Evolutionary conservation across 2,113 vertebrate genomes (phyloP), one percentile per base, ranked within the genome.

Genomic region (Astur gentilis): DNA sequence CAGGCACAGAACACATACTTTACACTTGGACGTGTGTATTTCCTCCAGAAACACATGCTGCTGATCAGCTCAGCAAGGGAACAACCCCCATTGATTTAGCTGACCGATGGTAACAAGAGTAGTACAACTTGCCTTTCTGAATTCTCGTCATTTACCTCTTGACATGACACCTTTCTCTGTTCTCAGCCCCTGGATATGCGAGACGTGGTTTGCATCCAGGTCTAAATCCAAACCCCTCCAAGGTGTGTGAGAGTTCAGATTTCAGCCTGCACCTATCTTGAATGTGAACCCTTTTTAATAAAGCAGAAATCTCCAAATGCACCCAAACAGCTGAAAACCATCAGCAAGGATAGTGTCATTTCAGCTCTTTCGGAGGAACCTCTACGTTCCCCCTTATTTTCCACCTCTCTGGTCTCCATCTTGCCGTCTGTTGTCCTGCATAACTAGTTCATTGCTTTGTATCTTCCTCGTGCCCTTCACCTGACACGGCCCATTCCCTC

Each of bases 311-410:
- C 91, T 84, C 65, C 89, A 89, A 57, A 44, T 96, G 93, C 61
- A 89, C 84, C 64, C 49, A 47, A 87, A 87, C 61, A 96, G 78
- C 75, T 97, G 91, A 95, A 95, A 96, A 42, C 29, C 57, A 95
- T 84, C 87, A 94, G 52, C 36, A 55, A 67, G 82, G 52, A 84
- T 80, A 93, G 78, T 49, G 58, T 50, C 93, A 71, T 87, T 91
- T 62, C 67, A 91, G 27, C 34, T 81, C 7, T 70, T 78, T 55
- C 1, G 4, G 65, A 81, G 52, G 70, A 91, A 78, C 45, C 6
- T 72, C 50, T 52, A 6, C 0, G 1, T 25, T 57, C n/a, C 26
- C 40, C 65, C 40, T 67, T 32, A 13, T 7, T 67, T 82, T 70
- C 71, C 32, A 72, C 61, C 52, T 94, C 55, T n/a, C 45, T 3